These are phyloP conservation scores for Synanceia verrucosa DNA, from an alignment of 2,797 vertebrate genomes.

Conservation along the genomic window DNA sequence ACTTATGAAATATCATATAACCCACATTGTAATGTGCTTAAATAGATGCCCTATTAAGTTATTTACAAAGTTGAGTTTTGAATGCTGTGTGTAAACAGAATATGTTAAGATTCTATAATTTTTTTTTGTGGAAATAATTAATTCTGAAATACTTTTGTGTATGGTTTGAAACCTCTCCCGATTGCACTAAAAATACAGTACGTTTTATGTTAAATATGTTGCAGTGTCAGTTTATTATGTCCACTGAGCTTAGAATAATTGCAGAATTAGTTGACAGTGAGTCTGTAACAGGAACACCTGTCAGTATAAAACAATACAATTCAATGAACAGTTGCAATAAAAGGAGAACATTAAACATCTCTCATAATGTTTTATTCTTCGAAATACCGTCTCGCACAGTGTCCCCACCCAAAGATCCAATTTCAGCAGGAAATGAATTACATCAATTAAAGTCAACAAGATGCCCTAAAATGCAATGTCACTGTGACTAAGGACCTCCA, in stretches of 20 bases:
- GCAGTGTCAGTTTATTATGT: neutral
- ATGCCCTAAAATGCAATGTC: neutral
- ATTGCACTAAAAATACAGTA: neutral
- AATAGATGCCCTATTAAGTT: constrained; percentile 35
- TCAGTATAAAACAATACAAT: neutral
- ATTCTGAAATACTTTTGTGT: neutral
- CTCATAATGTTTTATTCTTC: neutral
- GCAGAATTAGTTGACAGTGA: neutral
- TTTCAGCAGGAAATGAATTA: neutral
- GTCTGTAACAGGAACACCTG: neutral
- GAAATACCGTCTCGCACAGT: neutral
- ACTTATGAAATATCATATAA: neutral
- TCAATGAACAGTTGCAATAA: neutral
- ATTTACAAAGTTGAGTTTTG: constrained; percentile 4
- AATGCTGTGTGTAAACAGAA: constrained; percentile 15
- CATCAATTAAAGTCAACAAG: neutral
- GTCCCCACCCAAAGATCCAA: neutral
- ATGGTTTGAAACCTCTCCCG: neutral
- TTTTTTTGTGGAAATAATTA: constrained; percentile 29
- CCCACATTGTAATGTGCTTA: neutral
- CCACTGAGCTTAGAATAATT: neutral
- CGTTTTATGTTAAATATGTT: neutral
- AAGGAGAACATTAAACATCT: neutral
- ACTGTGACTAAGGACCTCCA: constrained; percentile 2
- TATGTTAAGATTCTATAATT: neutral